phyloP scores from a whole-genome alignment of 2,797 vertebrate species.

The Hozukius guyotensis region DNA sequence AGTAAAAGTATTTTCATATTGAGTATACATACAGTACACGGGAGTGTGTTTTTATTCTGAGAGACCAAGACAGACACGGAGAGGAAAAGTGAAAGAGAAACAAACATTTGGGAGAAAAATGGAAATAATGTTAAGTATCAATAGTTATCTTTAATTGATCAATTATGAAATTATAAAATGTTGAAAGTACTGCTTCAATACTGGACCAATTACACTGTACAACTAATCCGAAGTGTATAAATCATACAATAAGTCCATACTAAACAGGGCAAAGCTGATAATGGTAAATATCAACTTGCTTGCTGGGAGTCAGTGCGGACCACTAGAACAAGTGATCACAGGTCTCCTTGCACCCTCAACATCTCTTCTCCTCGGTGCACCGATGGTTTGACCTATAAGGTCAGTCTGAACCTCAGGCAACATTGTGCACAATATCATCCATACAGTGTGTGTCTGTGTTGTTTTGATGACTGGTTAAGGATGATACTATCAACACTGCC shows the following conservation, averaged over 20 bases:
- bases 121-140: not conserved
- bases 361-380: not conserved
- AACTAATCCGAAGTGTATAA: not conserved
- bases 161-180: not conserved
- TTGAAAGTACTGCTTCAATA: not conserved
- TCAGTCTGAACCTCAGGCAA: not conserved
- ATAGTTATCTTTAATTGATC: not conserved
- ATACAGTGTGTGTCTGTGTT: not conserved
- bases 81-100: not conserved
- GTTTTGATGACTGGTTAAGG: not conserved
- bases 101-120: not conserved
- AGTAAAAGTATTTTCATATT: slow-evolving; percentile 85
- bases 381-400: not conserved
- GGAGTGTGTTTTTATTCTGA: slow-evolving; percentile 54
- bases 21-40: slow-evolving; percentile 63
- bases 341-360: not conserved
- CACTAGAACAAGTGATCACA: not conserved
- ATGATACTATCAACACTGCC: not conserved
- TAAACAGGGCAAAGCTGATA: not conserved
- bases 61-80: not conserved
- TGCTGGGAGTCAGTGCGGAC: not conserved
- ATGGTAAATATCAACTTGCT: not conserved
- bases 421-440: not conserved
- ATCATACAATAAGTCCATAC: not conserved
- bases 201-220: not conserved